Evolutionary conservation across 2,113 vertebrate genomes (phyloP).

Genomic region (Tachuris rubrigastra): DNA sequence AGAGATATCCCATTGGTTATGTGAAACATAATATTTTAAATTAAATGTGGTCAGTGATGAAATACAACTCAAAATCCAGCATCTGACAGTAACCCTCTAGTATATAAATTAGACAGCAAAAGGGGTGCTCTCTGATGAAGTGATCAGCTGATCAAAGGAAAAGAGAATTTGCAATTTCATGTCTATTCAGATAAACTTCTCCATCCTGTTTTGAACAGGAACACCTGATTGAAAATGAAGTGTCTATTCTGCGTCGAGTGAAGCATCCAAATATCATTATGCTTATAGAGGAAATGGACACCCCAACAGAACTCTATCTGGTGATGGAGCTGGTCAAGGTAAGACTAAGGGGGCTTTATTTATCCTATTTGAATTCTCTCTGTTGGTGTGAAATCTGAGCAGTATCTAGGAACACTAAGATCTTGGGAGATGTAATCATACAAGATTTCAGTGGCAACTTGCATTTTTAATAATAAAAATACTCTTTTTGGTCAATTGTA

Average conservation of each 20-base stretch:
- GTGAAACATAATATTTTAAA: not conserved
- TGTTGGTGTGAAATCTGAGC: not conserved
- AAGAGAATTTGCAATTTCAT: not conserved
- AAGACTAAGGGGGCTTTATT: not conserved
- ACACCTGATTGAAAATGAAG: conserved; percentile 96
- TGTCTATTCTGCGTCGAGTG: conserved; percentile 90
- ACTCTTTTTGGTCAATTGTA: not conserved
- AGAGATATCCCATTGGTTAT: not conserved
- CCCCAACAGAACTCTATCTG: conserved; percentile 86
- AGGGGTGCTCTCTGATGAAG: not conserved
- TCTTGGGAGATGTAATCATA: not conserved
- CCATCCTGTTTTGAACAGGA: conserved; percentile 75
- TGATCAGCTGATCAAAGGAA: not conserved
- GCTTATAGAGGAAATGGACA: conserved; percentile 96
- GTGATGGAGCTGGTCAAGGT: conserved; percentile 99
- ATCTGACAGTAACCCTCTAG: not conserved
- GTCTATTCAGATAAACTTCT: not conserved
- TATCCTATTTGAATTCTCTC: not conserved
- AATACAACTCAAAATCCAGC: not conserved
- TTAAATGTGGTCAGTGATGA: not conserved
- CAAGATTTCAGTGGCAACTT: not conserved
- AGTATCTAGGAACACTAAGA: not conserved
- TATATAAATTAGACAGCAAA: not conserved
- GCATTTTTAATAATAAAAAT: not conserved
- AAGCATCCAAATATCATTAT: conserved; percentile 99